Conservation (phyloP, 1,140 invertebrate species). For the Cotesia glomerata region DNA sequence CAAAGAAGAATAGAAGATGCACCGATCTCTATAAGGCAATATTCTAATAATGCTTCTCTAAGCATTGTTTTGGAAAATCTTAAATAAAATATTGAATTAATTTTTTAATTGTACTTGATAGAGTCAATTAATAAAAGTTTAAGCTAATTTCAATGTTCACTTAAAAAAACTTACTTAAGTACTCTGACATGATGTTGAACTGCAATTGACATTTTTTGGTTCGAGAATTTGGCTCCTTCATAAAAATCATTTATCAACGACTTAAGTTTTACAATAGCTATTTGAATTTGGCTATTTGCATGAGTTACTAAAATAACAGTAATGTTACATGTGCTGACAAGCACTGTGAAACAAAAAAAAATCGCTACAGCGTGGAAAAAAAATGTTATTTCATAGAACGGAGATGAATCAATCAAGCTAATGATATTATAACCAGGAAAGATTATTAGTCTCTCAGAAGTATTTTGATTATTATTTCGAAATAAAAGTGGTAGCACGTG, state of each 20-base stretch:
- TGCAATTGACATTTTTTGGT: neutral
- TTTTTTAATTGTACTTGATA: no score
- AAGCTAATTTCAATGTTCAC: no score
- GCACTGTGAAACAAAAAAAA: constrained; percentile 37
- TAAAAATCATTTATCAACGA: neutral
- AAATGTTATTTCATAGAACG: constrained; percentile 39
- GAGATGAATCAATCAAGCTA: constrained; percentile 35
- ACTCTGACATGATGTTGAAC: constrained; percentile 10
- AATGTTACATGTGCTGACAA: constrained; percentile 25
- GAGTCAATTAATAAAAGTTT: no score
- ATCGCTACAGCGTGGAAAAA: constrained; percentile 34
- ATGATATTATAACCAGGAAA: constrained; percentile 41
- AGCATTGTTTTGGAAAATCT: neutral
- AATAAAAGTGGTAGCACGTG: neutral
- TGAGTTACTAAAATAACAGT: constrained; percentile 34
- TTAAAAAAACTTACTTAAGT: constrained; percentile 1
- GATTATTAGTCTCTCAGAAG: constrained; percentile 28
- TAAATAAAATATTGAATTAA: neutral
- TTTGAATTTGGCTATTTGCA: constrained; percentile 31
- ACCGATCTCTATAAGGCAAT: constrained; percentile 39
- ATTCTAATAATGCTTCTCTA: neutral
- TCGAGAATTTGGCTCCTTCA: neutral
- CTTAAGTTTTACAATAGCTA: constrained; percentile 26
- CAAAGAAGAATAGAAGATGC: constrained; percentile 39
- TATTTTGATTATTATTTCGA: constrained; percentile 15